These are phyloP conservation scores for Maccullochella peelii DNA, from an alignment of 2,113 vertebrate species.

Conservation along the genomic window DNA sequence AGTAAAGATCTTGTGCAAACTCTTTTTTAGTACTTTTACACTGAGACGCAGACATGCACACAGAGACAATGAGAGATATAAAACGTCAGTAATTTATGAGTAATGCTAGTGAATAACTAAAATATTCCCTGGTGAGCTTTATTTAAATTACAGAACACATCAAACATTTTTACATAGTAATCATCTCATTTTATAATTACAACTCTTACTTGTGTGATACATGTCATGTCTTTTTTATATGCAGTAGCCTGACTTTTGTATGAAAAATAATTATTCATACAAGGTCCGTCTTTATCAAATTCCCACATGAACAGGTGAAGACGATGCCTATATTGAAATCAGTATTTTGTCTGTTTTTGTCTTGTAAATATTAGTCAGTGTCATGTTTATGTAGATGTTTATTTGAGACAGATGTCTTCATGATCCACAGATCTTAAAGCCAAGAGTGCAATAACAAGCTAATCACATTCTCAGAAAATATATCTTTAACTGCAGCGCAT, in stretches of 20 bases:
- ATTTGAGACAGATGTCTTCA: constrained; percentile 53
- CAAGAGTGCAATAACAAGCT: constrained; percentile 48
- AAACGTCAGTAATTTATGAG: background rate
- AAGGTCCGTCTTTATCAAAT: constrained; percentile 3
- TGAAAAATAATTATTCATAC: constrained; percentile 23
- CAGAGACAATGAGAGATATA: background rate
- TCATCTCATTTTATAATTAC: background rate
- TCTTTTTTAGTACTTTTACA: background rate
- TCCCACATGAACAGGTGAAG: background rate
- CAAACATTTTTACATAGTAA: background rate
- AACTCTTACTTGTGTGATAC: constrained; percentile 12
- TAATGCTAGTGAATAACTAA: background rate
- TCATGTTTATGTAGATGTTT: constrained; percentile 59
- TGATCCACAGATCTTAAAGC: constrained; percentile 37
- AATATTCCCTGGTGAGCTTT: background rate
- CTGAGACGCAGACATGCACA: background rate
- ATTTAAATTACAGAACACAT: constrained; percentile 5
- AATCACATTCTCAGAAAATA: constrained; percentile 23
- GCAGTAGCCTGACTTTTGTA: constrained; percentile 24
- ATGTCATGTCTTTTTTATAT: constrained; percentile 39
- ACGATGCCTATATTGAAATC: constrained; percentile 32
- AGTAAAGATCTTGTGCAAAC: constrained; percentile 1
- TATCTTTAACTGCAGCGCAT: background rate
- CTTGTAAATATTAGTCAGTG: constrained; percentile 80
- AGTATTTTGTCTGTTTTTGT: constrained; percentile 58